These are phyloP conservation scores for Aeoliscus strigatus DNA, from an alignment of 2,797 vertebrate genomes.

Conservation along the genomic window DNA sequence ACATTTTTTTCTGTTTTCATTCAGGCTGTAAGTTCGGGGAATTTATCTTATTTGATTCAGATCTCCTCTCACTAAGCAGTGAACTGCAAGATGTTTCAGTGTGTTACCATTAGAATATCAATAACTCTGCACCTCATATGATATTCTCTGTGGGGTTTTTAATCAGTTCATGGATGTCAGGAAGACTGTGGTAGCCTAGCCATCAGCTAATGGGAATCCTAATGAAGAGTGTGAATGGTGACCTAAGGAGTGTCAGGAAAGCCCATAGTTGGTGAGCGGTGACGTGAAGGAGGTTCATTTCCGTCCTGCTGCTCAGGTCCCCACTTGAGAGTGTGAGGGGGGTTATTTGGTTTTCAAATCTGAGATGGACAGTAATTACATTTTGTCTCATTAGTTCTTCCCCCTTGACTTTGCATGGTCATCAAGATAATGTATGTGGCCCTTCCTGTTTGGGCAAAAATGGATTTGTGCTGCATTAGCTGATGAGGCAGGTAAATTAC, in stretches of 20 bases:
- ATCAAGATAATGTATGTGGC: slow-evolving; percentile 80
- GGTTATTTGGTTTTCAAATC: slow-evolving; percentile 70
- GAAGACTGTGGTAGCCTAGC: slow-evolving; percentile 21
- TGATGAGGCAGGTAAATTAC: slow-evolving; percentile 80
- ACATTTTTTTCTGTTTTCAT: slow-evolving; percentile 23
- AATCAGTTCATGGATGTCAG: slow-evolving; percentile 39
- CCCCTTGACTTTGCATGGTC: slow-evolving; percentile 69
- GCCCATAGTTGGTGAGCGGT: slow-evolving; percentile 34
- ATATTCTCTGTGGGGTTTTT: slow-evolving; percentile 16
- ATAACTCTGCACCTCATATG: slow-evolving; percentile 38
- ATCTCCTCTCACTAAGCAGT: slow-evolving; percentile 33
- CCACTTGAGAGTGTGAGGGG: slow-evolving; percentile 37
- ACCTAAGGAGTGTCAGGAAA: slow-evolving; percentile 51
- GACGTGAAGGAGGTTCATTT: slow-evolving; percentile 47
- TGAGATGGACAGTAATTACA: slow-evolving; percentile 76
- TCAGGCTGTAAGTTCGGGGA: slow-evolving; percentile 20
- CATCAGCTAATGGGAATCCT: slow-evolving; percentile 61
- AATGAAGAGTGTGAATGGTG: slow-evolving; percentile 30
- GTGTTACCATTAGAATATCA: slow-evolving; percentile 44
- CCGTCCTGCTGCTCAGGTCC: slow-evolving; percentile 14
- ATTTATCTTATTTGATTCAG: slow-evolving; percentile 35
- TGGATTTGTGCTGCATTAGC: slow-evolving; percentile 83
- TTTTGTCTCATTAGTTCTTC: slow-evolving; percentile 73
- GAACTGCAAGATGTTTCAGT: slow-evolving; percentile 38
- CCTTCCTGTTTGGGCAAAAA: slow-evolving; percentile 76